Percentiles rank a stretch among this genome's conserved stretches.
Evolutionary conservation across 2,113 vertebrate species (phyloP).

Genomic region (Terrapene triunguis): DNA sequence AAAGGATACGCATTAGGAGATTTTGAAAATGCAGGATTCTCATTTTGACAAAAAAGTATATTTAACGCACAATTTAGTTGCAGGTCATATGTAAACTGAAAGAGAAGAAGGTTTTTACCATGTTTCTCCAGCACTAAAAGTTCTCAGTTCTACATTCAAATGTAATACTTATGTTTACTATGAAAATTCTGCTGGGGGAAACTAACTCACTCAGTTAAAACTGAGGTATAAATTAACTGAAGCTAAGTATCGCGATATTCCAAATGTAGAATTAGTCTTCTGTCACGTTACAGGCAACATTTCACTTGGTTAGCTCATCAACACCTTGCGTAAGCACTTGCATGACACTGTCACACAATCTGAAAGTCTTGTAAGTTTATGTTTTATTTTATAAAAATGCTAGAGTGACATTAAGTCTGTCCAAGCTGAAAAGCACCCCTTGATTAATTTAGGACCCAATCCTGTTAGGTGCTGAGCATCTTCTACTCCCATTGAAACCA

Average conservation of each 20-base stretch:
- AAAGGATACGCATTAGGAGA: slow-evolving; percentile 27
- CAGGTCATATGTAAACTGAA: neutral
- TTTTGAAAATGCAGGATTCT: slow-evolving; percentile 44
- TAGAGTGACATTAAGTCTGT: neutral
- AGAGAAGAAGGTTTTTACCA: neutral
- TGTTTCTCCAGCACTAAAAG: neutral
- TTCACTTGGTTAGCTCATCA: neutral
- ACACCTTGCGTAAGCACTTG: neutral
- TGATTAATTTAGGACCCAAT: neutral
- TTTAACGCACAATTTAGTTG: slow-evolving; percentile 15
- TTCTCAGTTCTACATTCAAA: neutral
- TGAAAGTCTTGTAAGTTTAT: neutral
- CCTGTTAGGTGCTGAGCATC: slow-evolving; percentile 34
- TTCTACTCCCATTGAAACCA: neutral
- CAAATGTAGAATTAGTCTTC: neutral
- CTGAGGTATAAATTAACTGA: neutral
- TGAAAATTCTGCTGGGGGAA: neutral
- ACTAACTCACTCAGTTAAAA: neutral
- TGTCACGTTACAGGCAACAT: neutral
- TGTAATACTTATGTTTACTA: neutral
- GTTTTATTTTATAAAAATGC: neutral
- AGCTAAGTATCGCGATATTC: neutral
- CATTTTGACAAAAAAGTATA: slow-evolving; percentile 24
- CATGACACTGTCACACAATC: neutral
- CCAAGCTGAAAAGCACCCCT: neutral